Base-by-base conservation (phyloP, 2,797 vertebrate genomes). In the Loriculus beryllinus region DNA sequence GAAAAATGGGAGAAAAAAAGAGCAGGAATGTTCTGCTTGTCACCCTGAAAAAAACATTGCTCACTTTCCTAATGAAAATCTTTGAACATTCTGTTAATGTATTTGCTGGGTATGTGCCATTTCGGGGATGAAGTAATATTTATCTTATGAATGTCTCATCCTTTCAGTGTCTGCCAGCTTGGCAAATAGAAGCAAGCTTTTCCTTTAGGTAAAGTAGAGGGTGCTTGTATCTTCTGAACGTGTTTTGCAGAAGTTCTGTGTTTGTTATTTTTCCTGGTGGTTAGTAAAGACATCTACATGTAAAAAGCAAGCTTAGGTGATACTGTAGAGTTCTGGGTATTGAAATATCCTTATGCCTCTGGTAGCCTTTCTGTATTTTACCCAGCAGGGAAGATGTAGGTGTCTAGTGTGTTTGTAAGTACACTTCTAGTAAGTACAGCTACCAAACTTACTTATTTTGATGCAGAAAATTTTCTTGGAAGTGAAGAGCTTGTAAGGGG, bases 81-180 rank as follows among this genome's bases (percentile, higher is more conserved):
- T 85, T 88, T 7, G 12, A 80, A 39, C 14, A 1, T 87, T 89
- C 49, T 89, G 37, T 89, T 93, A 90, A 96, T 95, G 91, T 86
- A 35, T 91, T 82, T 86, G 10, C 69, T 95, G 94, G 80, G 42
- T 84, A 51, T 42, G 22, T 91, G 93, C 91, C 82, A 92, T 86
- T 90, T 88, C 23, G 18, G 67, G 62, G 65, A 51, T 9, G 5
- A 89, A 86, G 39, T 86, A 62, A 20, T 74, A 64, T 56, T 88
- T 94, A 71, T 90, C 81, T 84, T 69, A 29, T 5, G 12, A 74
- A 65, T 48, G 17, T 69, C 37, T 90, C 28, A 63, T 57, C 25
- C 35, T 86, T 90, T 65, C 35, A 19, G 54, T 90, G 54, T 12
- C n/a, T 93, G 57, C 48, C 29, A 81, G 18, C 45, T 64, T 52